Percentiles rank a stretch among this genome's conserved stretches.
Conservation (phyloP, 2,113 vertebrate genomes). For the Labeo rohita region DNA sequence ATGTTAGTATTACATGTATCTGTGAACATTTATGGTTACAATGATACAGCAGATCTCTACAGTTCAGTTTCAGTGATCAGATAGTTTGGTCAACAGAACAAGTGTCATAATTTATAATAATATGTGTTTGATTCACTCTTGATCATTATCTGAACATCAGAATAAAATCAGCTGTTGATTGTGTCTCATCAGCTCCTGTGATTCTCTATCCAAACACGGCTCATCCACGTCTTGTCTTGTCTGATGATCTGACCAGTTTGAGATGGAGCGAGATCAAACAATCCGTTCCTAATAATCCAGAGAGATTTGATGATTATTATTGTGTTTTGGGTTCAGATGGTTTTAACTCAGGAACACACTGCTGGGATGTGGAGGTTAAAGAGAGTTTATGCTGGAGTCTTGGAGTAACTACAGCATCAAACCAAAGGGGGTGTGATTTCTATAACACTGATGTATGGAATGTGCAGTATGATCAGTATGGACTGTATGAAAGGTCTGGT, state of each 20-base stretch:
- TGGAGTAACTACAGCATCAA: neutral
- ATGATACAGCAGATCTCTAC: too few relatives aligned
- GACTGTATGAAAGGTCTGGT: neutral
- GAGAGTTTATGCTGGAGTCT: neutral
- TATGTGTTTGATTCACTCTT: neutral
- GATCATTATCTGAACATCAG: neutral
- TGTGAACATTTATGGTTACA: too few relatives aligned
- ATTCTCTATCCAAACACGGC: neutral
- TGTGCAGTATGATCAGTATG: neutral
- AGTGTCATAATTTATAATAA: neutral
- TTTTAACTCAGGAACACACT: neutral
- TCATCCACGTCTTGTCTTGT: neutral
- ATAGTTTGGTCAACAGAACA: neutral
- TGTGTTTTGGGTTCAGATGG: slow-evolving; percentile 5
- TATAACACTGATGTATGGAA: neutral
- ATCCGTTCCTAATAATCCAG: neutral
- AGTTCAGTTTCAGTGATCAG: too few relatives aligned
- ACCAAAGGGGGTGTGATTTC: neutral
- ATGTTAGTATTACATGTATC: too few relatives aligned
- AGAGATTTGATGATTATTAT: neutral
- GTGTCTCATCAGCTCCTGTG: too few relatives aligned
- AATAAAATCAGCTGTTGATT: neutral
- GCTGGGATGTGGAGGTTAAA: neutral
- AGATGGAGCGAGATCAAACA: neutral
- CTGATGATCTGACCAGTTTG: neutral